These are phyloP conservation scores for Notothenia coriiceps DNA, from an alignment of 2,113 vertebrate species.

Conservation along the genomic window DNA sequence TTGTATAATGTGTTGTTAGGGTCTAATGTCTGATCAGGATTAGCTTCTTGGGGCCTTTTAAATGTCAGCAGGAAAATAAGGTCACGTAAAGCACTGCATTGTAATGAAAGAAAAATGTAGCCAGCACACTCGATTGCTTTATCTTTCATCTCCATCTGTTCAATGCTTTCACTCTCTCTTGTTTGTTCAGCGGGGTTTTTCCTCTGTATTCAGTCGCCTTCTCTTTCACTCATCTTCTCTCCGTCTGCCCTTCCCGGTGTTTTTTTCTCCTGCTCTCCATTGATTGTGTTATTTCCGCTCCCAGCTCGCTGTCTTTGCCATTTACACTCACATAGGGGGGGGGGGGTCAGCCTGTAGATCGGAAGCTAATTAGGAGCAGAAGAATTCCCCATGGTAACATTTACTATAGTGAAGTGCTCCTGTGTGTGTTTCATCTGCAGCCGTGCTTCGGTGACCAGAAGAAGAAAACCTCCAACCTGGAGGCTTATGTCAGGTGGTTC, in stretches of 20 bases:
- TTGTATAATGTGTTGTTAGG: neutral
- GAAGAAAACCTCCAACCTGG: constrained; percentile 92
- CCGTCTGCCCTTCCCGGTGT: neutral
- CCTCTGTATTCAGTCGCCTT: neutral
- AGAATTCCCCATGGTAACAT: constrained; percentile 24
- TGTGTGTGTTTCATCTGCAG: constrained; percentile 72
- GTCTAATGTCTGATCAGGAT: constrained; percentile 9
- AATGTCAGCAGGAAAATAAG: constrained; percentile 17
- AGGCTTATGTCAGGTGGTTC: constrained; percentile 98
- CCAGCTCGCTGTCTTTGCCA: constrained; percentile 32
- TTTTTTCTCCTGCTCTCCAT: constrained; percentile 1
- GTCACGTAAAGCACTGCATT: constrained; percentile 2
- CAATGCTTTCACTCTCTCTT: neutral
- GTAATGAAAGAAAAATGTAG: constrained; percentile 8
- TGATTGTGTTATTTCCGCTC: constrained; percentile 34
- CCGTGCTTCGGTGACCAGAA: constrained; percentile 90
- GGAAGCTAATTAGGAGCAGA: constrained; percentile 62
- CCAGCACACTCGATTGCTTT: neutral
- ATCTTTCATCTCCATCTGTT: neutral
- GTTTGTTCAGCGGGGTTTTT: neutral
- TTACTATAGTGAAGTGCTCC: constrained; percentile 11
- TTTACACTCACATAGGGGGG: constrained; percentile 30
- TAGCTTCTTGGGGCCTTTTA: neutral
- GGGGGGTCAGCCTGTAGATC: constrained; percentile 45
- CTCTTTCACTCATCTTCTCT: constrained; percentile 4